Conservation (phyloP, 1,140 invertebrate genomes). For the Dendroctonus valens region DNA sequence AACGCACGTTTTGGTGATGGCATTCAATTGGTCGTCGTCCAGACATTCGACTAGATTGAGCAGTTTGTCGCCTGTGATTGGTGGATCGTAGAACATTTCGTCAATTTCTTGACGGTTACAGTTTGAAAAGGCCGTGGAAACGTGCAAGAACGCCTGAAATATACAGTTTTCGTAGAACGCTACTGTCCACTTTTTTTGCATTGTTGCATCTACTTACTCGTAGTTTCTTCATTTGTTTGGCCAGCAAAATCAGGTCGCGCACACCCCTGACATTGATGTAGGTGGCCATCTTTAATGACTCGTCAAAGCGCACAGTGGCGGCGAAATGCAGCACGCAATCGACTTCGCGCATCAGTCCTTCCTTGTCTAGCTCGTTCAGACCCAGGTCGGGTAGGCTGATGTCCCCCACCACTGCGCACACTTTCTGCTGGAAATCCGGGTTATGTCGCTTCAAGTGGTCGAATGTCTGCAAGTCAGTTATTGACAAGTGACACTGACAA, state of each 20-base stretch:
- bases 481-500: neutral
- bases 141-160: conserved; percentile 58
- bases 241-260: conserved; percentile 60
- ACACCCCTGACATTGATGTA: conserved; percentile 69
- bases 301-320: conserved; percentile 70
- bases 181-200: too few species aligned
- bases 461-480: conserved; percentile 33
- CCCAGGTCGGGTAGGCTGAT: conserved; percentile 61
- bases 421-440: conserved; percentile 64
- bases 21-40: conserved; percentile 55
- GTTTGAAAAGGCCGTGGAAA: conserved; percentile 66
- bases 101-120: conserved; percentile 56
- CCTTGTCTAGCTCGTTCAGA: conserved; percentile 57
- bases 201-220: conserved; percentile 19
- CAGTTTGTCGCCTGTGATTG: conserved; percentile 57
- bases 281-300: conserved; percentile 64
- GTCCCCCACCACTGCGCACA: conserved; percentile 63
- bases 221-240: conserved; percentile 61
- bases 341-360: conserved; percentile 61
- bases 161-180: too few species aligned
- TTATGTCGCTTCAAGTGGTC: conserved; percentile 35
- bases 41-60: conserved; percentile 49
- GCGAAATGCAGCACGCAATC: conserved; percentile 58
- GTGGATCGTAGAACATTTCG: conserved; percentile 59
- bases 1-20: conserved; percentile 60